Evolutionary conservation across 35 echinoderm and acorn worm genomes (phyloP), one percentile per base, ranked within the genome.

Genomic region (Lytechinus variegatus): DNA sequence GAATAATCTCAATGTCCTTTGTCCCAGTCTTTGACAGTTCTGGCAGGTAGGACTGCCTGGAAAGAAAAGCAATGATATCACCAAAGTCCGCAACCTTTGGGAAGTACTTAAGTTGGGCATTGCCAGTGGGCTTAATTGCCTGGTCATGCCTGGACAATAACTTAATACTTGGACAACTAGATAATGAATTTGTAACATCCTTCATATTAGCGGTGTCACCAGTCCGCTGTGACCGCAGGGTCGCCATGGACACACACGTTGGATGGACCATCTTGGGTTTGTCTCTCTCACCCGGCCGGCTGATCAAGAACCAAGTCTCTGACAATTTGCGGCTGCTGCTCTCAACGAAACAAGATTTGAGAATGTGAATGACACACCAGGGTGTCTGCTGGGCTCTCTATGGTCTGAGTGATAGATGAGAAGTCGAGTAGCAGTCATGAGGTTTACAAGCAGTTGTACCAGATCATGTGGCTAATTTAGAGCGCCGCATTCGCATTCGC

Each of bases 141-240:
- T 55, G 92, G 92, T 93, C 92, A 57, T 54, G 92, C 54, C 28
- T 93, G 11, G 92, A 93, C 92, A 93, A 93, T 93, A 93, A 93
- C 52, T 93, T 93, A 93, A 93, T 93, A 57, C n/a, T 57, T 57
- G 52, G 92, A 93, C 92, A 93, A 93, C 29, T 57, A 93, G 92
- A 28, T 93, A 93, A 93, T 93, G 92, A 93, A 93, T 93, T 93
- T 93, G 92, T n/a, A 55, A 93, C 92, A 93, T 93, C 92, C 92
- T 93, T 93, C 54, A 53, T 54, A 93, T 93, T 93, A 93, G 9
- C 57, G 57, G 92, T 54, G 92, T 93, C 92, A 93, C 92, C 92
- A 93, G 28, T 57, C 13, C 92, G 92, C 92, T 93, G 92, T 57
- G 92, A 93, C 92, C 92, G 92, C 92, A 93, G 92, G 92, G 92